phyloP scores from a whole-genome alignment of 2,888 invertebrate genomes.

The Diploptera punctata region DNA sequence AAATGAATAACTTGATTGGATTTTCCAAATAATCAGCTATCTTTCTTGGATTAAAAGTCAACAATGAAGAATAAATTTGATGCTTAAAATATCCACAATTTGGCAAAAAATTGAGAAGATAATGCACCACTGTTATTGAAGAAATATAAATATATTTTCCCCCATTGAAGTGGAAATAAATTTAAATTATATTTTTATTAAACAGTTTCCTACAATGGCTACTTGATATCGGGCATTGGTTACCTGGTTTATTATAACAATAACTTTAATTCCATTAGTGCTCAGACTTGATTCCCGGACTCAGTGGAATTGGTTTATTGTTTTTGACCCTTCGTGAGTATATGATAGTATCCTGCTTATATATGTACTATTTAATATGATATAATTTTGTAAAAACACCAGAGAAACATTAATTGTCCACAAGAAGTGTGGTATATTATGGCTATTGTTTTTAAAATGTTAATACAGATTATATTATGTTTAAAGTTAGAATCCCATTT shows the following conservation, averaged over 20 bases:
- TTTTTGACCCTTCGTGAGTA: constrained; percentile 94
- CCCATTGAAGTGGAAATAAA: too few relatives aligned
- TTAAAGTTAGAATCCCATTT: constrained; percentile 80
- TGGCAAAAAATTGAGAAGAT: too few relatives aligned
- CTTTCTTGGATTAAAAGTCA: too few relatives aligned
- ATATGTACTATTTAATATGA: constrained; percentile 87
- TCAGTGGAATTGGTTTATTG: constrained; percentile 95
- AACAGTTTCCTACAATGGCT: too few relatives aligned
- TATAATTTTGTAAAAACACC: constrained; percentile 74
- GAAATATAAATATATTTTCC: too few relatives aligned
- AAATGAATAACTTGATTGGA: too few relatives aligned
- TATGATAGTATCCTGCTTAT: constrained; percentile 82
- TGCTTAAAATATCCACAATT: too few relatives aligned
- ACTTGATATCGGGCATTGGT: constrained; percentile 89
- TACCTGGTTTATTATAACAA: constrained; percentile 90
- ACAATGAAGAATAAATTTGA: too few relatives aligned
- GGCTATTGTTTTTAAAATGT: constrained; percentile 82
- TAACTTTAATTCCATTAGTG: constrained; percentile 86
- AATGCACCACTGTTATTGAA: too few relatives aligned
- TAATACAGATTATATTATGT: constrained; percentile 87
- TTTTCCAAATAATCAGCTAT: too few relatives aligned
- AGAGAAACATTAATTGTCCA: constrained; percentile 56
- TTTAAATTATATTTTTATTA: too few relatives aligned
- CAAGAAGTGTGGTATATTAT: constrained; percentile 72
- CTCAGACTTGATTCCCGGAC: constrained; percentile 85